Evolutionary conservation across 2,888 invertebrate genomes (phyloP), one percentile per base, ranked within the genome.

Genomic region (Lasioglossum marginatum): DNA sequence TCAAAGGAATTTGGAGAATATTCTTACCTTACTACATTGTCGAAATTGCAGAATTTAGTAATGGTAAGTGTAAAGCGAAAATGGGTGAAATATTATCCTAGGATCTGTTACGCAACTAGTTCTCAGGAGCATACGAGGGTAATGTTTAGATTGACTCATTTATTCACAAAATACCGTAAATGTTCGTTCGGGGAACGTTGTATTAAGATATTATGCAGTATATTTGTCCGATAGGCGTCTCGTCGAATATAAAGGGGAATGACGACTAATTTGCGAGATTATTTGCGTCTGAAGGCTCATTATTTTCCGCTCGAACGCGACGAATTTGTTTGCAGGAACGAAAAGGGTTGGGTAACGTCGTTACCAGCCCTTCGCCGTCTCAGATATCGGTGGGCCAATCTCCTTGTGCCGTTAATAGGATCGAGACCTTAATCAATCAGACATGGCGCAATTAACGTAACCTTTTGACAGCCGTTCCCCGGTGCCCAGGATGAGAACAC

Each of bases 361-460:
- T 79, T 79, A 84, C 37, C 40, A 76, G 66, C 72, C 52, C 63
- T 70, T 68, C 37, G 45, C 19, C 27, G 31, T 75, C 48, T 82
- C 77, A 34, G 45, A 86, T 76, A 75, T 72, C 80, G 79, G 52
- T 48, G 34, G 78, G 66, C 82, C 83, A 87, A 90, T 89, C 86
- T 86, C 79, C 82, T 73, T 81, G 79, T 37, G 88, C 82, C 81
- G 86, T 83, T 91, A 91, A 91, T 87, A 87, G 86, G 87, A 90
- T 90, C 71, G 83, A 86, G 87, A 89, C 91, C 91, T 93, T 93
- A 93, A 93, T 93, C 93, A 93, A 93, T 93, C 93, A 93, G 92
- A 89, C 88, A 85, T 90, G 83, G 88, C 77, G 91, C 92, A 93
- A 93, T 93, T 93, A 93, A 92, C 91, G 91, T 89, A 85, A 90